Base-by-base conservation (phyloP, 2,888 invertebrate genomes). In the Epinotia bilunana region DNA sequence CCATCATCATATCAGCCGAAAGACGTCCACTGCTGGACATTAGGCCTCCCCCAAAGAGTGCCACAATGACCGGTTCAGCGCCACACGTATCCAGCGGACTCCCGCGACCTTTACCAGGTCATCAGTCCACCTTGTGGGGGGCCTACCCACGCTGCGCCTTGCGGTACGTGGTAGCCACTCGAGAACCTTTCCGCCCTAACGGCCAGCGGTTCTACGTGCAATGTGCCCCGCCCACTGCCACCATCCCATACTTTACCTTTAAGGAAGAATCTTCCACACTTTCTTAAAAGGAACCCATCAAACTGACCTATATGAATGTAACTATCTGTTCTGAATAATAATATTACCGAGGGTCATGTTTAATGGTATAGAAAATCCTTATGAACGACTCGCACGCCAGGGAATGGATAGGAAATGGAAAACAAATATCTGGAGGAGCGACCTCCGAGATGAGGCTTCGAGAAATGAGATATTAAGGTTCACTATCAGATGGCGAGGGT, bases 351-450 rank as follows among this genome's bases (percentile, higher is more conserved):
- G 85, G 87, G 86, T 85, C 87, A 86, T 82, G 84, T 83, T 84
- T 87, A 87, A 88, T 88, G 87, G 83, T 73, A 83, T 79, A 84
- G 88, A 90, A 90, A 90, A 89, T 87, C 83, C 83, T 87, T 87
- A 87, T 86, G 85, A 86, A 85, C 81, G 84, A 84, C 84, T 83
- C 76, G 74, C 77, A 77, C 79, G 76, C 80, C 77, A 74, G 81
- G 81, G 81, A 82, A 81, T 81, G 76, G 76, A 65, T 74, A 73
- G 83, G 82, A 84, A 84, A 86, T 86, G 78, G 86, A 83, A 86
- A 86, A 86, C 83, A 87, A 87, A 87, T 83, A 83, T 81, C 77
- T 80, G 79, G 79, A 83, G 82, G 79, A 81, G 80, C 81, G 80
- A 82, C 80, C 74, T 53, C 65, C 33, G 58, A 77, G 76, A 77